Conservation (phyloP, 30 jellyfish, hydroid and myxozoan genomes). For the Cassiopea andromeda region DNA sequence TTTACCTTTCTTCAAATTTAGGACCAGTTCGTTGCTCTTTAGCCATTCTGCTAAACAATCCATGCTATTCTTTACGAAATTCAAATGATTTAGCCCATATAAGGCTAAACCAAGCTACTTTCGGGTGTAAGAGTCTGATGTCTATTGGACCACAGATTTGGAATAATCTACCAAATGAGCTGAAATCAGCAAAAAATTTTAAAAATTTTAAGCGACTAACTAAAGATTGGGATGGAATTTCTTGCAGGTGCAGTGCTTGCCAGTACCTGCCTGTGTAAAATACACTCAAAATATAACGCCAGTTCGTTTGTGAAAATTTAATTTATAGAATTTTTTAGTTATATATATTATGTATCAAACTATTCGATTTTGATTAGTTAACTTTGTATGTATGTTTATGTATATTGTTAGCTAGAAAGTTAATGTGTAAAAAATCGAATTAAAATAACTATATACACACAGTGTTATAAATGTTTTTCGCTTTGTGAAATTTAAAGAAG, state of each 20-base stretch:
- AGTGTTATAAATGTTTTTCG: too few species aligned
- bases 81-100: too few species aligned
- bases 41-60: slow-evolving; percentile 16
- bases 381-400: too few species aligned
- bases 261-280: neutral
- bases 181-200: neutral
- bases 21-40: neutral
- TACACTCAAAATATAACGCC: neutral
- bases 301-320: neutral
- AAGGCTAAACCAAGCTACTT: too few species aligned
- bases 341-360: too few species aligned
- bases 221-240: neutral
- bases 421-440: too few species aligned
- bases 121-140: too few species aligned
- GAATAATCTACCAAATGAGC: neutral
- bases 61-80: neutral
- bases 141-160: neutral
- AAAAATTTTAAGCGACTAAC: neutral
- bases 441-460: too few species aligned
- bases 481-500: too few species aligned
- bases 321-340: too few species aligned
- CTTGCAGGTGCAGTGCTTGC: neutral
- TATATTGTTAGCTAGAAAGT: too few species aligned
- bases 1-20: slow-evolving; percentile 2
- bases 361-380: too few species aligned